Percentiles rank a stretch among this genome's conserved stretches.
phyloP scores from a whole-genome alignment of 2,113 vertebrate genomes.

The Nibea coibor region DNA sequence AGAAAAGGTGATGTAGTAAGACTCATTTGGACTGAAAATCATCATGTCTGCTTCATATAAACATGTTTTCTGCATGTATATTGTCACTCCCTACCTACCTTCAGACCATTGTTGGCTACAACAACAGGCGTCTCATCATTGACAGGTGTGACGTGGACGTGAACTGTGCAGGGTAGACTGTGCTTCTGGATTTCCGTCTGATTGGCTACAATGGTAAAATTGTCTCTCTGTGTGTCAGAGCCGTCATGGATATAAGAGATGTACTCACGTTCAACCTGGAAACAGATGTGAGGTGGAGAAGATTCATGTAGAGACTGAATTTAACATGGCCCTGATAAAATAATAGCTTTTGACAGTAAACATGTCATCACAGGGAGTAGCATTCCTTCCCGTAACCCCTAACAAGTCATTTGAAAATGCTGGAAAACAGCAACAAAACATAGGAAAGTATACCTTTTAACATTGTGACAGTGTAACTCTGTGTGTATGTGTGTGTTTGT shows the following conservation, averaged over 20 bases:
- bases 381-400: no score
- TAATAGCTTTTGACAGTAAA: background rate
- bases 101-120: conserved; percentile 85
- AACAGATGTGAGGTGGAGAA: conserved; percentile 13
- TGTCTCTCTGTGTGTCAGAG: conserved; percentile 86
- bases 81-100: conserved; percentile 85
- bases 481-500: background rate
- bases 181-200: conserved; percentile 86
- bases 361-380: no score
- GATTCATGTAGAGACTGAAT: background rate
- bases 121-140: conserved; percentile 89
- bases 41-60: background rate
- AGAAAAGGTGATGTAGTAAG: background rate
- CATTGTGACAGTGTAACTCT: no score
- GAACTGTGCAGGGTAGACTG: conserved; percentile 84
- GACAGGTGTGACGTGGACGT: conserved; percentile 83
- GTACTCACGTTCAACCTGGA: conserved; percentile 87
- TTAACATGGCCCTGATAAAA: background rate
- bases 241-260: conserved; percentile 90
- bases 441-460: no score
- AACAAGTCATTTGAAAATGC: no score
- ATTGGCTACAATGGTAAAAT: conserved; percentile 88
- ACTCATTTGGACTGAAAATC: background rate
- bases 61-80: background rate
- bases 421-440: no score